Evolutionary conservation across 1,140 invertebrate genomes (phyloP).

Genomic region (Drosophila mauritiana): DNA sequence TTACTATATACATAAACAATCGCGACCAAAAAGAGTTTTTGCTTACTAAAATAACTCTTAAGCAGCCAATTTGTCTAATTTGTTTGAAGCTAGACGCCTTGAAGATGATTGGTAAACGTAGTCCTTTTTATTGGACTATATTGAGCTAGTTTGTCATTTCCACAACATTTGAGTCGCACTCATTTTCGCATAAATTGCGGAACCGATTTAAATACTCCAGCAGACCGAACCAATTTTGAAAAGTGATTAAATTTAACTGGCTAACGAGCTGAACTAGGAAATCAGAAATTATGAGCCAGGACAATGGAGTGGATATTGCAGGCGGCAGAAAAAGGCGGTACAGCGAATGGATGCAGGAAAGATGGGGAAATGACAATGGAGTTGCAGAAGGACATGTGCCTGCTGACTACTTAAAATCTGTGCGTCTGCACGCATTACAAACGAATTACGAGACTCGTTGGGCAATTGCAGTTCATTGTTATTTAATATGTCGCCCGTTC

Average conservation of each 20-base stretch:
- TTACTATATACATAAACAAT: no score
- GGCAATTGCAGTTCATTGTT: conserved; percentile 83
- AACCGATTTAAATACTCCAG: conserved; percentile 2
- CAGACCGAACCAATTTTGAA: conserved; percentile 35
- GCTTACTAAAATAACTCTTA: not conserved
- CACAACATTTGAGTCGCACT: conserved; percentile 15
- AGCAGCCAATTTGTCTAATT: not conserved
- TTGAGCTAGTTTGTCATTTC: conserved; percentile 16
- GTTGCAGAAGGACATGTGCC: conserved; percentile 32
- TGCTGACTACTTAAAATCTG: conserved; percentile 74
- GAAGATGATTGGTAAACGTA: not conserved
- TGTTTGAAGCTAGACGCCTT: not conserved
- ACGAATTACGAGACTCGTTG: conserved; percentile 80
- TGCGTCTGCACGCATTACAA: conserved; percentile 82
- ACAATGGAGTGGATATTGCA: conserved; percentile 32
- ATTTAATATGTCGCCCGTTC: conserved; percentile 73
- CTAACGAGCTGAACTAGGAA: conserved; percentile 63
- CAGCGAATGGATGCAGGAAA: conserved; percentile 5
- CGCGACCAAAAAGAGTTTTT: no score
- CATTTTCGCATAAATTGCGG: not conserved
- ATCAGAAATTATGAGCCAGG: conserved; percentile 73
- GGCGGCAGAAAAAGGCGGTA: not conserved
- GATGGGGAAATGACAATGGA: conserved; percentile 12
- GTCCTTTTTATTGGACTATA: conserved; percentile 14
- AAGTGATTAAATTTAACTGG: conserved; percentile 75